Evolutionary conservation across 2,888 invertebrate species (phyloP).

Genomic region (Sesamia inferens): DNA sequence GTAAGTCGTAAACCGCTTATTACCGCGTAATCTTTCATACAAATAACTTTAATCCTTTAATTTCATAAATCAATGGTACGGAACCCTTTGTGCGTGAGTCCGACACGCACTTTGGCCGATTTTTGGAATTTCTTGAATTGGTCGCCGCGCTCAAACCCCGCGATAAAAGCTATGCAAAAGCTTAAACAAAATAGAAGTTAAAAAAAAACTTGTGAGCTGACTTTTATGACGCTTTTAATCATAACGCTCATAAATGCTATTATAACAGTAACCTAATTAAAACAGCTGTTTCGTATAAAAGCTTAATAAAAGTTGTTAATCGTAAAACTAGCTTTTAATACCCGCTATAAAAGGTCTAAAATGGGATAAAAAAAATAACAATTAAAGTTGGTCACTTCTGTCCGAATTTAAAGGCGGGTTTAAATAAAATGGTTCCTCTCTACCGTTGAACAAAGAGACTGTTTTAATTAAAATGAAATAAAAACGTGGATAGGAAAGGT

Average conservation of each 20-base stretch:
- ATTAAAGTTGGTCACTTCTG: constrained; percentile 29
- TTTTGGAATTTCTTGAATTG: no score
- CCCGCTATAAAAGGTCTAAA: background rate
- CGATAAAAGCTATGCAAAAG: no score
- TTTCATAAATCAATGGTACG: no score
- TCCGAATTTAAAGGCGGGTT: constrained; percentile 31
- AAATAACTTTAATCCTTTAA: no score
- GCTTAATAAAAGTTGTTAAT: background rate
- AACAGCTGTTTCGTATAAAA: background rate
- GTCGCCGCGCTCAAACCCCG: no score
- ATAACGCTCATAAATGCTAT: background rate
- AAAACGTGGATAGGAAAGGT: constrained; percentile 55
- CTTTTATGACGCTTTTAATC: no score
- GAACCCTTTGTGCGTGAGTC: no score
- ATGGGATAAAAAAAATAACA: constrained; percentile 5
- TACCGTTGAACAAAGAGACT: constrained; percentile 70
- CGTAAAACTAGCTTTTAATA: constrained; percentile 5
- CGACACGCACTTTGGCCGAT: no score
- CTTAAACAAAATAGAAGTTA: no score
- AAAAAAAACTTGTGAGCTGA: no score
- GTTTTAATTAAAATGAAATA: constrained; percentile 75
- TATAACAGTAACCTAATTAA: background rate
- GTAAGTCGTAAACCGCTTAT: no score
- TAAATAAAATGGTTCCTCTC: constrained; percentile 59
- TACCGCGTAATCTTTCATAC: no score